Evolutionary conservation across 2,888 invertebrate genomes (phyloP), one percentile per base, ranked within the genome.

Genomic region (Amphimallon solstitiale): DNA sequence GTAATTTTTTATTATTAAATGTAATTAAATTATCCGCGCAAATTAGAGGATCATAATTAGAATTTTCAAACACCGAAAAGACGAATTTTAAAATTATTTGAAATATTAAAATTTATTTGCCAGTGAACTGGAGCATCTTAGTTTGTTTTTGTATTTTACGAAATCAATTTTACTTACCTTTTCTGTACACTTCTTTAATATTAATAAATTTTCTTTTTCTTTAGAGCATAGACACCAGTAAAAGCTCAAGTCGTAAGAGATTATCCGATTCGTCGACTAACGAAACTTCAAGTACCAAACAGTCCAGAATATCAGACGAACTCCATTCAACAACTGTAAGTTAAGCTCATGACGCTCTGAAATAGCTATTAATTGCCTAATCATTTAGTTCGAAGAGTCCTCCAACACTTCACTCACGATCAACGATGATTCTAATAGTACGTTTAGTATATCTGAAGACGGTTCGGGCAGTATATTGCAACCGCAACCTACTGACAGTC

Each of bases 381-480:
- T 15, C 1, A 35, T 65, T 63, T 72, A 84, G 83, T 83, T 78
- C 69, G 84, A 83, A 71, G 84, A 84, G 40, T 81, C 81, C 68
- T 83, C 84, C n/a, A 83, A 82, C 69, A 79, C 78, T 66, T 84
- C 83, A 7, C 71, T 82, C 34, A 80, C 78, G 66, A 79, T 80
- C 71, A 81, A 81, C 65, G 84, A 84, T 56, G 85, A 85, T 74
- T 85, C 85, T 4, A 83, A 82, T 73, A 81, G 81, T 70, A 82
- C 78, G 68, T 71, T 80, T 60, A 80, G 82, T 70, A 71, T 80
- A 5, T 74, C 72, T 17, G 78, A 79, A 21, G 78, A 78, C n/a
- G 71, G 67, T 19, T 37, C 68, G 29, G 64, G 62, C 45, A 71
- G 74, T 15, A 68, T 73, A 43, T 70, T 73, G 15, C 54, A 69